Evolutionary conservation across 1,140 invertebrate species (phyloP), one percentile per base, ranked within the genome.

Genomic region (Hypsibius dujardini): DNA sequence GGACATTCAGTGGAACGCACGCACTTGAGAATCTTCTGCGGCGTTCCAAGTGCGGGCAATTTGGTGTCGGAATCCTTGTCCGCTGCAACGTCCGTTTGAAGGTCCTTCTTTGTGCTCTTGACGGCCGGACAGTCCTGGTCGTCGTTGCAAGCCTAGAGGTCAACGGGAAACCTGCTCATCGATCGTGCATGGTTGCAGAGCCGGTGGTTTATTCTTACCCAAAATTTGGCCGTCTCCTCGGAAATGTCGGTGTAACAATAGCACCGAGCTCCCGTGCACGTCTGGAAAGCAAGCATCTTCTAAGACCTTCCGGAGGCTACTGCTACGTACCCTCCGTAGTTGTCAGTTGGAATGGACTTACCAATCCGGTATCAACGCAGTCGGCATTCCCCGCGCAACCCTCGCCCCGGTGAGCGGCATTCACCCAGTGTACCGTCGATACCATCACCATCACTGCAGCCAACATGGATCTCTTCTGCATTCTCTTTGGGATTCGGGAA

Each of bases 121-220:
- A 56, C n/a, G 7, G n/a, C n/a, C 50, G 50, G 50, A n/a, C 50
- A 56, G 50, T 56, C 50, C n/a, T 56, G 50, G n/a, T 56, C 50
- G 7, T 7, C 50, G n/a, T 56, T 56, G n/a, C 50, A 56, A 56
- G 50, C 50, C 50, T 56, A 56, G 7, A 56, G 50, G n/a, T 56
- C n/a, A n/a, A n/a, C n/a, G n/a, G n/a, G n/a, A n/a, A n/a, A n/a
- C n/a, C n/a, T n/a, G n/a, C n/a, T n/a, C n/a, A n/a, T 56, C n/a
- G 50, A n/a, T 56, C 7, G 7, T n/a, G 50, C 7, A 56, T 56
- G n/a, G 7, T 56, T 56, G n/a, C n/a, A 7, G 7, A 56, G n/a
- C 7, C 50, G 50, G 50, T 7, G 7, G 50, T 7, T n/a, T 7
- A 56, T n/a, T 56, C 50, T 56, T 56, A n/a, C 50, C 50, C 50